Percentiles rank a stretch among this genome's conserved stretches.
Evolutionary conservation across 2,888 invertebrate species (phyloP).

Genomic region (Ornithoptera alexandrae): DNA sequence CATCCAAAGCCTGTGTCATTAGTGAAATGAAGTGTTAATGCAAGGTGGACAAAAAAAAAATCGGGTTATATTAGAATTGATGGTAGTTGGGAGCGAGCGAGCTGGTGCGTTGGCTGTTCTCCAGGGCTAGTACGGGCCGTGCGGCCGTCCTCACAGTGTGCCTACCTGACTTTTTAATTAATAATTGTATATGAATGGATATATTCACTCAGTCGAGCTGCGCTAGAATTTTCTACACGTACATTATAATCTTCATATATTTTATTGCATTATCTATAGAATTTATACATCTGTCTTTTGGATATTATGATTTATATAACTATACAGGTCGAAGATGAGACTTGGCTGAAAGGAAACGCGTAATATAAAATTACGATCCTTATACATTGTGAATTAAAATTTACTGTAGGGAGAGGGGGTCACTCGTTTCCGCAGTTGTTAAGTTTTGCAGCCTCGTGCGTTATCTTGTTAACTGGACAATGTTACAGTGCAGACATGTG

Average conservation of each 20-base stretch:
- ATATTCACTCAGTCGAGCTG: slow-evolving; percentile 42
- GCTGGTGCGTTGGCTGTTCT: slow-evolving; percentile 38
- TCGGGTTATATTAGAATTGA: background rate
- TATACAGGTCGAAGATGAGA: slow-evolving; percentile 26
- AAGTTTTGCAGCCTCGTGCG: slow-evolving; percentile 36
- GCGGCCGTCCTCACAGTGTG: slow-evolving; percentile 66
- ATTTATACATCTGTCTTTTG: slow-evolving; percentile 22
- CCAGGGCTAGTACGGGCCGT: slow-evolving; percentile 55
- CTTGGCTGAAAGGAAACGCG: slow-evolving; percentile 40
- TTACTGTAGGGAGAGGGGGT: slow-evolving; percentile 32
- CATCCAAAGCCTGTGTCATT: too few species aligned
- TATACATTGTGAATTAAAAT: slow-evolving; percentile 33
- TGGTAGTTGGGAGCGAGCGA: background rate
- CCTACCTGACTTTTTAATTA: slow-evolving; percentile 44
- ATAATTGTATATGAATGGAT: slow-evolving; percentile 30
- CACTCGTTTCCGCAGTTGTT: slow-evolving; percentile 40
- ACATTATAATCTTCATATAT: slow-evolving; percentile 7
- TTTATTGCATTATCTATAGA: slow-evolving; percentile 28
- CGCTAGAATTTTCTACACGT: slow-evolving; percentile 21
- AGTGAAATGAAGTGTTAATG: background rate
- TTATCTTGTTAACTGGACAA: slow-evolving; percentile 29
- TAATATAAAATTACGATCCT: slow-evolving; percentile 32
- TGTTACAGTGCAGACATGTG: slow-evolving; percentile 13
- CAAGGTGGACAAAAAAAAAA: background rate
- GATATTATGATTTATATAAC: slow-evolving; percentile 13